Conservation (phyloP, 2,888 invertebrate species). For the Linnaemya tessellans region DNA sequence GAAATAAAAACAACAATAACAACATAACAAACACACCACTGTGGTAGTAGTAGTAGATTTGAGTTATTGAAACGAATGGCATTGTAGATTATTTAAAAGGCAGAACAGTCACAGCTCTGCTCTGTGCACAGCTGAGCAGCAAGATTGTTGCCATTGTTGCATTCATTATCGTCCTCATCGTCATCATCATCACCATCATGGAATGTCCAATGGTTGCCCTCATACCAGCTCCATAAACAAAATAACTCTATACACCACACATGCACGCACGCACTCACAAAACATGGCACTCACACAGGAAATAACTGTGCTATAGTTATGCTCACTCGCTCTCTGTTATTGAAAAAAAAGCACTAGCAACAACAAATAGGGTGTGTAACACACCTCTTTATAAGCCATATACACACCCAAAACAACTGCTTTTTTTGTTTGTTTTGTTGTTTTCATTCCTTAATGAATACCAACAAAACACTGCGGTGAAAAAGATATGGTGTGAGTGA, state of each 20-base stretch:
- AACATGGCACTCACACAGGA: not conserved
- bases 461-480: not conserved
- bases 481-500: slow-evolving; percentile 41
- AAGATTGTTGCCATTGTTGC: slow-evolving; percentile 81
- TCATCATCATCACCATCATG: slow-evolving; percentile 49
- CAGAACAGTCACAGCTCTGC: slow-evolving; percentile 62
- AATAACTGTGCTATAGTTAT: not conserved
- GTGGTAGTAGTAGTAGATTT: slow-evolving; percentile 45
- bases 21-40: slow-evolving; percentile 42
- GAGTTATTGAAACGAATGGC: slow-evolving; percentile 72
- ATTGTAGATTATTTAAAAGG: slow-evolving; percentile 70
- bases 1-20: slow-evolving; percentile 39
- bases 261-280: slow-evolving; percentile 1
- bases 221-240: slow-evolving; percentile 45
- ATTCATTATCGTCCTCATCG: slow-evolving; percentile 57
- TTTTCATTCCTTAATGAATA: not conserved
- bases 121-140: slow-evolving; percentile 45
- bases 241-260: slow-evolving; percentile 6
- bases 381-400: slow-evolving; percentile 7
- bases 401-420: not conserved
- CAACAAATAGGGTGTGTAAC: not conserved
- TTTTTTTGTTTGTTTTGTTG: not conserved
- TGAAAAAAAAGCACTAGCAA: slow-evolving; percentile 42
- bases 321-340: slow-evolving; percentile 49
- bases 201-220: slow-evolving; percentile 71